These are phyloP conservation scores for Potamarius usumacintae DNA, from an alignment of 2,113 vertebrate species.

Conservation along the genomic window DNA sequence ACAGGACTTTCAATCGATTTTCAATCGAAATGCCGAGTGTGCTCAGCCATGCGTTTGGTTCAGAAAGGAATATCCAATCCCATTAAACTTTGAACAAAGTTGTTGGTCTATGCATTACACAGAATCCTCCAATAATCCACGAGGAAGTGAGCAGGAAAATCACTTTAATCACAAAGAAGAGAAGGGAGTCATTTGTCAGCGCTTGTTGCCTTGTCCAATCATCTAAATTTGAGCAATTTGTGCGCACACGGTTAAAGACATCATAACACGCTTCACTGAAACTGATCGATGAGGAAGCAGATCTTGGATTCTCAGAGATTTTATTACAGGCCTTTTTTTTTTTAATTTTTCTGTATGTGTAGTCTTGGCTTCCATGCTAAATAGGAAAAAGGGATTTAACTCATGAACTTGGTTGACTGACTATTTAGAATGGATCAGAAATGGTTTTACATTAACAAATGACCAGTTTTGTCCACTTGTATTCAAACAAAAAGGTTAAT, in stretches of 20 bases:
- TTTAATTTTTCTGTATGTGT: background rate
- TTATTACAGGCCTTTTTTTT: background rate
- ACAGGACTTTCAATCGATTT: constrained; percentile 26
- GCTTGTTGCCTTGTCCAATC: background rate
- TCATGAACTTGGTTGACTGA: background rate
- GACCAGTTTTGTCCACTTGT: background rate
- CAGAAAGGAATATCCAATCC: background rate
- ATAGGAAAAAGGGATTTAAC: background rate
- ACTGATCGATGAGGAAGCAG: constrained; percentile 27
- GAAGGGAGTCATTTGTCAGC: background rate
- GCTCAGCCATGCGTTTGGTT: background rate
- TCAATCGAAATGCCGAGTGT: constrained; percentile 8
- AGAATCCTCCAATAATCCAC: background rate
- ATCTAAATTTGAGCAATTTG: constrained; percentile 39
- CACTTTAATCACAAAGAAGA: constrained; percentile 7
- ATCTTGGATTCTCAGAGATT: no score
- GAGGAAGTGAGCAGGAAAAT: background rate
- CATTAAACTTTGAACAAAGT: constrained; percentile 9
- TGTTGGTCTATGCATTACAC: background rate
- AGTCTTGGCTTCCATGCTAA: background rate
- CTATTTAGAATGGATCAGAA: background rate
- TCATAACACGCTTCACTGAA: constrained; percentile 14
- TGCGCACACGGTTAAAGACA: constrained; percentile 3
- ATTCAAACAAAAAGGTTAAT: background rate
- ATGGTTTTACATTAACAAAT: background rate